Evolutionary conservation across 1,140 invertebrate species (phyloP), one percentile per base, ranked within the genome.

Genomic region (Magallana ariakensis): DNA sequence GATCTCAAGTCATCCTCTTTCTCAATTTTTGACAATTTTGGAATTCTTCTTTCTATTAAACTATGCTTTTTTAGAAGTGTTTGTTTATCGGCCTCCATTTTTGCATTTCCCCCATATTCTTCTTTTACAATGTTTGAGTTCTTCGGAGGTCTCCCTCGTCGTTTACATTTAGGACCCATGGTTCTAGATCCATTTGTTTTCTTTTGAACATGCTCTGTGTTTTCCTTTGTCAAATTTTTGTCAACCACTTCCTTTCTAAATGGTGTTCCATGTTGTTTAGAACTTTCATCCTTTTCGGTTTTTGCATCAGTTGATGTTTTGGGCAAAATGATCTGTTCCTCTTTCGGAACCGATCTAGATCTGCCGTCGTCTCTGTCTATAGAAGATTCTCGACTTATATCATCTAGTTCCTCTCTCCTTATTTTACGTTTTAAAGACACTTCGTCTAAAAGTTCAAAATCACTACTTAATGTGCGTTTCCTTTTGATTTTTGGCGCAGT

Each of bases 391-490:
- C 57, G 54, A 60, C 55, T 84, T 11, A 83, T 66, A 22, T 89
- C 85, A 33, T 87, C 82, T n/a, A 87, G 22, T 84, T 87, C 90
- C 60, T 80, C 58, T 19, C 58, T 83, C 26, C 87, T 87, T 55
- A 85, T 88, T 87, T 89, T 87, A 80, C 86, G 89, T 54, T 88
- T 88, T 58, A 90, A 53, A 8, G 88, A 70, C 13, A 81, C 84
- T 85, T 89, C 90, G 84, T 91, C 90, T 7, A 91, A 57, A 19
- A 91, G 81, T 66, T 91, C 90, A 90, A 91, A 91, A 80, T 90
- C 90, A 85, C 89, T 89, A 90, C 90, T 91, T 16, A 91, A 83
- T 15, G 90, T 91, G 83, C 90, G 56, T 55, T 91, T 91, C 80
- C 90, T 83, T 80, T 87, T 88, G n/a, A 53, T 2, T 87, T 85